phyloP scores from a whole-genome alignment of 2,797 vertebrate genomes.

The Chanos chanos region DNA sequence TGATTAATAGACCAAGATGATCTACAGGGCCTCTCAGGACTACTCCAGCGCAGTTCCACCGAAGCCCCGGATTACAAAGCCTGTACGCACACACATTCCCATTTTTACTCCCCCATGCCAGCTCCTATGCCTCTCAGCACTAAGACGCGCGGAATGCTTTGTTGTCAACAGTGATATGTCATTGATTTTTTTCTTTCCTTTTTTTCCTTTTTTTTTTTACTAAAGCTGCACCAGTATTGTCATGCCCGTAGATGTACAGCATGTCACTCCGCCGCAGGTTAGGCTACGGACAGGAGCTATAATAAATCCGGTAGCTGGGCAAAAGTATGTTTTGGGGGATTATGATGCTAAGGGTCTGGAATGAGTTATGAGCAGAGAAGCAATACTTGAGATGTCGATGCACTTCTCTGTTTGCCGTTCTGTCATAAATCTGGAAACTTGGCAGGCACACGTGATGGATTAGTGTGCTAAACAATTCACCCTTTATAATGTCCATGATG shows the following conservation, averaged over 20 bases:
- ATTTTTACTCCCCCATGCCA: constrained; percentile 7
- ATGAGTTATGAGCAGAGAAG: constrained; percentile 1
- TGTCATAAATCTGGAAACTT: constrained; percentile 5
- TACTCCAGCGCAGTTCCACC: too few species aligned
- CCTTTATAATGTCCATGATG: too few species aligned
- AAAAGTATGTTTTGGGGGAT: constrained; percentile 7
- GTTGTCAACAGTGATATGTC: constrained; percentile 37
- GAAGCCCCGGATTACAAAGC: not conserved
- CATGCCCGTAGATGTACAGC: constrained; percentile 14
- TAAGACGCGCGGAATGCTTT: constrained; percentile 35
- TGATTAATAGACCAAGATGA: constrained; percentile 8
- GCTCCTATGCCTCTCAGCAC: constrained; percentile 4
- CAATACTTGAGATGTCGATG: not conserved
- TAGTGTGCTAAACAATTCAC: not conserved
- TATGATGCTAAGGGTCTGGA: constrained; percentile 1
- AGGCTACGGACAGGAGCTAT: not conserved
- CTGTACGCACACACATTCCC: not conserved
- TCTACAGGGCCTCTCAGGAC: not conserved
- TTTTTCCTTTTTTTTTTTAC: constrained; percentile 1
- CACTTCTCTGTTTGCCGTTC: constrained; percentile 5
- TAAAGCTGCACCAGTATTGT: constrained; percentile 16
- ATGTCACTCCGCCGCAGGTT: not conserved
- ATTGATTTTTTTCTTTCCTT: constrained; percentile 6
- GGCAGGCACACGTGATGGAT: not conserved
- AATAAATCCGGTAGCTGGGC: not conserved